Evolutionary conservation across 2,113 vertebrate species (phyloP), one percentile per base, ranked within the genome.

Genomic region (Capreolus pygargus): DNA sequence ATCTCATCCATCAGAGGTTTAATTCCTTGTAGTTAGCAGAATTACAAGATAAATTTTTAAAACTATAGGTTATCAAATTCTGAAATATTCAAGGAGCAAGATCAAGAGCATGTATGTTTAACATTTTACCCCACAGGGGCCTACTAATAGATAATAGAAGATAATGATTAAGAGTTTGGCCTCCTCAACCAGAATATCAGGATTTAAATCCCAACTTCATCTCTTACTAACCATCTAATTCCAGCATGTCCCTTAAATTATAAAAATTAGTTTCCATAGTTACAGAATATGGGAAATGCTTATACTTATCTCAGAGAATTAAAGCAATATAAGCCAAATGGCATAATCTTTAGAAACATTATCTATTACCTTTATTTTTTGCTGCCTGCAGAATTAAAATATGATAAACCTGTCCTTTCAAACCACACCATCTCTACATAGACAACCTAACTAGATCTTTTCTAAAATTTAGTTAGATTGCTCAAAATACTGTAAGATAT

Each of bases 1-100:
- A 70, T 94, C n/a, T 96, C 93, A 81, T 97, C 96, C 94, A 88
- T 97, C 93, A 95, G 87, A 95, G 25, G 2, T 89, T 96, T 83
- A 78, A 74, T 91, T 93, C 30, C 14, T 86, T 83, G 11, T 7
- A 86, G 36, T 87, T 52, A 45, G 70, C 30, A 93, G 52, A 84
- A 94, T 86, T 57, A 91, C 6, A 58, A 55, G 50, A 91, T 79
- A 76, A 70, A 54, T 52, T 61, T 96, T 23, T 67, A 86, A 92
- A 90, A 78, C 25, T 87, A 6, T 43, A 84, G 25, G 33, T 94
- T 84, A 93, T 97, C 57, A 96, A 47, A 95, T 78, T 82, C 11
- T 54, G 36, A 17, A 28, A 83, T 55, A 61, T 43, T 96, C 82
- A 91, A 95, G 47, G 28, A 50, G 10, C 16, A 39, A 88, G 55